Base-by-base conservation (phyloP, 2,113 vertebrate species). In the Odontesthes bonariensis region DNA sequence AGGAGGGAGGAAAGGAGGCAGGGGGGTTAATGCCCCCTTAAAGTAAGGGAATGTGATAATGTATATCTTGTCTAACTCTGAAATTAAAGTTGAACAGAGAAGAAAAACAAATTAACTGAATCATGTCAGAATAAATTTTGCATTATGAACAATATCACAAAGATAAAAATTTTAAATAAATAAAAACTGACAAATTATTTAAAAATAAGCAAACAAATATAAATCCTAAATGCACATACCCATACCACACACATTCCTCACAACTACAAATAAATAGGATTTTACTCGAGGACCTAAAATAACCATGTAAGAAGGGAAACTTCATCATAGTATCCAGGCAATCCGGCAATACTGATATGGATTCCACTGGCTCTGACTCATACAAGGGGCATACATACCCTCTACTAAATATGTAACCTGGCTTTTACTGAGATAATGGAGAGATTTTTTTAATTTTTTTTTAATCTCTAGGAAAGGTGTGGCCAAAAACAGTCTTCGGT, bases 321-420 rank as follows among this genome's bases (percentile, higher is more conserved):
- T 87, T 86, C 88, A 69, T 77, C 1, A 23, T 79, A 65, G 93
- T 94, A 92, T 91, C 94, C 82, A 93, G 86, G 92, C 93, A 95
- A 94, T 93, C 88, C 87, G 85, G 77, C 81, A 82, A 66, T 62
- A 83, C 81, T 81, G 81, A 88, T 90, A 92, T 75, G 63, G 88
- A 90, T 92, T 91, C 75, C 82, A 85, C 69, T 74, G 77, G 78
- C 86, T 90, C 66, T 72, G 74, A 75, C 76, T 93, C 89, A 85
- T 77, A 91, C 77, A 87, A 77, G 72, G 87, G 88, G 85, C 57
- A 44, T 66, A 64, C 57, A 44, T 66, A 64, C 19, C 65, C 40
- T 59, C 35, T 53, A 59, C 65, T 49, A 67, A 31, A 56, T 16
- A 70, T 20, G 20, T 31, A 19, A 32, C 52, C 27, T 12, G 27